phyloP scores from a whole-genome alignment of 1,140 invertebrate genomes.

The Amyelois transitella region DNA sequence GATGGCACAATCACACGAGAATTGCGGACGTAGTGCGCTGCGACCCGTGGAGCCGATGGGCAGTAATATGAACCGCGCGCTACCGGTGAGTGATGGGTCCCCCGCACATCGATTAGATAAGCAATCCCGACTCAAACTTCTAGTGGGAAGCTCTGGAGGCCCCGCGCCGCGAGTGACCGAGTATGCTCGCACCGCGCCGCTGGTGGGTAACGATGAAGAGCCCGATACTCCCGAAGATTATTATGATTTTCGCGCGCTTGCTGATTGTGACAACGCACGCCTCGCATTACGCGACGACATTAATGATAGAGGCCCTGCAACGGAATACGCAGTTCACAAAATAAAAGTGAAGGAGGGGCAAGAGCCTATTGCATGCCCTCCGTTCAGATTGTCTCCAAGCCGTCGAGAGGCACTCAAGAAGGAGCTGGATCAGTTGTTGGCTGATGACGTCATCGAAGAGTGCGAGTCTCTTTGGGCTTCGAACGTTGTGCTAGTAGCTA shows the following conservation, averaged over 20 bases:
- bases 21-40: too few species aligned
- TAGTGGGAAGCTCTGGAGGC: too few species aligned
- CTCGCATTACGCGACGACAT: not conserved
- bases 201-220: too few species aligned
- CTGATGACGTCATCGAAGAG: slow-evolving; percentile 48
- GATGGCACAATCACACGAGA: too few species aligned
- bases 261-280: not conserved
- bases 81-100: too few species aligned
- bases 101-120: too few species aligned
- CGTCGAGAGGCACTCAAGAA: slow-evolving; percentile 17
- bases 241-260: too few species aligned
- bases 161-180: too few species aligned
- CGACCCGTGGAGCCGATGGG: slow-evolving; percentile 1
- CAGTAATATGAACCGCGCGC: too few species aligned
- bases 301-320: slow-evolving; percentile 19
- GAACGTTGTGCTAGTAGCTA: slow-evolving; percentile 68
- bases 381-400: slow-evolving; percentile 30
- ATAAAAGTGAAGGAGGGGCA: slow-evolving; percentile 29
- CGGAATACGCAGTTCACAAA: slow-evolving; percentile 17
- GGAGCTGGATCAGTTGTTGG: slow-evolving; percentile 32
- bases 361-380: slow-evolving; percentile 29
- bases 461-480: slow-evolving; percentile 58
- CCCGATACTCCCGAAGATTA: too few species aligned
- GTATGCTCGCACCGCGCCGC: too few species aligned
- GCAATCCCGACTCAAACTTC: too few species aligned